Conservation (phyloP, 2,113 vertebrate genomes). For the Stomatorhinus ivindoensis region DNA sequence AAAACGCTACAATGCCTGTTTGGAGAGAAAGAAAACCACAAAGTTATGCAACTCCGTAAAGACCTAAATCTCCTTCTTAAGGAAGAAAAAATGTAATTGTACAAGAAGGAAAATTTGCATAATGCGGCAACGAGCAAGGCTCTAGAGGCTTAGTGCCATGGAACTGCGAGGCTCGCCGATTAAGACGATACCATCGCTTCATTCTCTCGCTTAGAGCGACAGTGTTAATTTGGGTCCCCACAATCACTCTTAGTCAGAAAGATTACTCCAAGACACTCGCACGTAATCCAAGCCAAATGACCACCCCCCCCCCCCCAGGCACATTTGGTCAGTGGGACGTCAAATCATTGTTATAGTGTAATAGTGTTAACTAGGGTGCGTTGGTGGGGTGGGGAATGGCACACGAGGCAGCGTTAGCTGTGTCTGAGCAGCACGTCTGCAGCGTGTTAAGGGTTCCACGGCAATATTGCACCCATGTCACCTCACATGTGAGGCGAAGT, state of each 20-base stretch:
- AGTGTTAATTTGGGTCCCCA: conserved; percentile 12
- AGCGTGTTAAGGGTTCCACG: neutral
- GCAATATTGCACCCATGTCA: neutral
- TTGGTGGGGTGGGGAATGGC: neutral
- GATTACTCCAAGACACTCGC: conserved; percentile 7
- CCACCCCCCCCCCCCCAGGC: neutral
- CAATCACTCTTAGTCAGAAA: neutral
- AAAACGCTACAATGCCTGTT: neutral
- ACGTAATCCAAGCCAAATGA: conserved; percentile 21
- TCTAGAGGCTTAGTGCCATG: neutral
- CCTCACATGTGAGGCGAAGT: neutral
- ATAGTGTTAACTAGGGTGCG: neutral
- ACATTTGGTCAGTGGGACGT: neutral
- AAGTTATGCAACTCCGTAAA: neutral
- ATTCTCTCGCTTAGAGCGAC: conserved; percentile 15
- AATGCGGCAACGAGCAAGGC: conserved; percentile 15
- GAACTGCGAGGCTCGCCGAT: neutral
- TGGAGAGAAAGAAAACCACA: neutral
- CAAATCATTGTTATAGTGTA: neutral
- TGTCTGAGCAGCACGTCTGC: neutral
- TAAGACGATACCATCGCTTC: conserved; percentile 18
- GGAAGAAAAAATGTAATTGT: neutral
- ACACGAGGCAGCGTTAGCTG: neutral
- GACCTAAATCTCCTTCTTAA: neutral
- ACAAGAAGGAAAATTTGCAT: neutral